A percentile compares a stretch with the other conserved stretches of the same genome.
phyloP scores from a whole-genome alignment of 1,140 invertebrate genomes.

The Pachypsylla venusta region DNA sequence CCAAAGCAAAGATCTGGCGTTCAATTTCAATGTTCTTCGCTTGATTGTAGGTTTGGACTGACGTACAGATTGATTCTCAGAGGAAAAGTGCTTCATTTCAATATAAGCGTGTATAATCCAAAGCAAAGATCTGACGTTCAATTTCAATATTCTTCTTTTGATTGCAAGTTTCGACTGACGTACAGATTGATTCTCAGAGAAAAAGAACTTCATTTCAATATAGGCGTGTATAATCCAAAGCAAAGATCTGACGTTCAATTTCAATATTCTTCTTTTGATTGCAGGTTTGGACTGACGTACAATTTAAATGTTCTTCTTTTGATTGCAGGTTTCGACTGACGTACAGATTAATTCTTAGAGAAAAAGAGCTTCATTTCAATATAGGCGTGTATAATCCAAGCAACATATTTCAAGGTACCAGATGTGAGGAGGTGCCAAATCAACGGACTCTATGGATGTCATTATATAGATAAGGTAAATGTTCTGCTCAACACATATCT shows the following conservation, averaged over 20 bases:
- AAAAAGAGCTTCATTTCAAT: slow-evolving; percentile 83
- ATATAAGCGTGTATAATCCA: slow-evolving; percentile 79
- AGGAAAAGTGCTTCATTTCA: slow-evolving; percentile 82
- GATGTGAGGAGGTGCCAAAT: slow-evolving; percentile 82
- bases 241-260: slow-evolving; percentile 77
- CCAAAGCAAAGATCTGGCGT: no score
- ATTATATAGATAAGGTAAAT: slow-evolving; percentile 90
- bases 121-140: no score
- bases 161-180: slow-evolving; percentile 55
- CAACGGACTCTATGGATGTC: slow-evolving; percentile 76
- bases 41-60: slow-evolving; percentile 55
- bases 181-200: slow-evolving; percentile 76
- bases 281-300: no score
- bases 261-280: slow-evolving; percentile 83
- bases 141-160: slow-evolving; percentile 15
- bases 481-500: slow-evolving; percentile 88
- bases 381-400: slow-evolving; percentile 82
- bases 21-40: no score
- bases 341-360: slow-evolving; percentile 71
- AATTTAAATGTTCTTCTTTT: slow-evolving; percentile 13
- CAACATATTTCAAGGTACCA: slow-evolving; percentile 89
- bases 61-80: slow-evolving; percentile 74
- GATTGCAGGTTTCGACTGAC: slow-evolving; percentile 56
- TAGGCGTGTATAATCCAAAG: slow-evolving; percentile 82
- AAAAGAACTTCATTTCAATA: slow-evolving; percentile 82